Conservation (phyloP, 2,888 invertebrate species). For the Apodemia zela region DNA sequence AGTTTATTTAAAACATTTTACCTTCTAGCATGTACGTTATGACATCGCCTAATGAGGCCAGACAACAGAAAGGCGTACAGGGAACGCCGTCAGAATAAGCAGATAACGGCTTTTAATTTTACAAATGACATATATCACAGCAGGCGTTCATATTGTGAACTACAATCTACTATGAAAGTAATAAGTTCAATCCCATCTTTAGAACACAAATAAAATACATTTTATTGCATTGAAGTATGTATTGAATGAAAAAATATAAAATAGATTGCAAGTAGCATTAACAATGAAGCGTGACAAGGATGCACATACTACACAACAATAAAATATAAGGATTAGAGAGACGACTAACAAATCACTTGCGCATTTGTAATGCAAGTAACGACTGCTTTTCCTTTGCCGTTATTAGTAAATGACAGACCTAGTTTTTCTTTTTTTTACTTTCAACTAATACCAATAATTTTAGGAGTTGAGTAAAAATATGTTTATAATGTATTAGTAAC, state of each 20-base stretch:
- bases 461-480: no score
- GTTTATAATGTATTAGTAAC: no score
- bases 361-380: conserved; percentile 35
- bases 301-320: conserved; percentile 24
- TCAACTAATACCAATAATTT: no score
- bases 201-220: neutral
- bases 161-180: neutral
- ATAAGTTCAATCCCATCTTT: neutral
- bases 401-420: no score
- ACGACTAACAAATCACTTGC: conserved; percentile 34
- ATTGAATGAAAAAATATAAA: neutral
- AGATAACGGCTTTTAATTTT: conserved; percentile 51
- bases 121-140: conserved; percentile 28
- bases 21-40: conserved; percentile 35
- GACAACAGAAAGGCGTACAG: conserved; percentile 61
- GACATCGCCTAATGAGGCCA: conserved; percentile 44
- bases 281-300: conserved; percentile 2
- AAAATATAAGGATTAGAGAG: conserved; percentile 29
- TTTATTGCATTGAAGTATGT: neutral
- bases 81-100: conserved; percentile 56
- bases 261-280: neutral
- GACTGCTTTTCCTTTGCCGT: conserved; percentile 22
- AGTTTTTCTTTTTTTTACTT: no score
- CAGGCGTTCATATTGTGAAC: conserved; percentile 32
- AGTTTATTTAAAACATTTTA: conserved; percentile 54